Evolutionary conservation across 2,797 vertebrate genomes (phyloP), one percentile per base, ranked within the genome.

Genomic region (Hypotaenidia philippensis): DNA sequence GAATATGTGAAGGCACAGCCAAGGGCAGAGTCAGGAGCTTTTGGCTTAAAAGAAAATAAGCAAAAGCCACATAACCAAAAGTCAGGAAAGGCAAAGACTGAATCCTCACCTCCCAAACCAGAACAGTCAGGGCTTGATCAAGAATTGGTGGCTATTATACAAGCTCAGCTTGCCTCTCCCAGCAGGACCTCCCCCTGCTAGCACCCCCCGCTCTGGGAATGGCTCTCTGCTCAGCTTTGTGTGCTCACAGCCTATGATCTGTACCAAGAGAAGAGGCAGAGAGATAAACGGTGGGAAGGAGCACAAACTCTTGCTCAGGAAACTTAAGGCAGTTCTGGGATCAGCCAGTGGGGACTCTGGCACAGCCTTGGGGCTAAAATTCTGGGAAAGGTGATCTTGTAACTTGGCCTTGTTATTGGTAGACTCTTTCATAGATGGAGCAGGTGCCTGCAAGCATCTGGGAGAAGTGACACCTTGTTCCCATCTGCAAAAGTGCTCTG

Each of bases 241-340:
- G 2, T 5, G 15, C 29, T 34, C 23, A 25, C 64, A 31, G 61
- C 7, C 6, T 13, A 41, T 7, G 10, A 59, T 22, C 32, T 34
- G 69, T 13, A 7, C 26, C 69, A 53, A 53, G 60, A 66, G 36
- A 41, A 63, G 44, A 63, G 32, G 52, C 19, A 72, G 41, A 57
- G 22, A 41, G 40, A 40, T 41, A 79, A n/a, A 1, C 1, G 3
- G 10, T 21, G 7, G 53, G 10, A 68, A 45, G 0, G 1, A 34
- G 52, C 20, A 65, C 14, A 47, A 65, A 32, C 2, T 1, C 32
- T 61, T 63, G 45, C 16, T 75, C 23, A 13, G 27, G 41, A 61
- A 31, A 44, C 18, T 32, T 27, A 29, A 34, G 25, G 64, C 26
- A 0, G 0, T 18, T n/a, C 7, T 49, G 25, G 32, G 38, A 75